Conservation (phyloP, 2,888 invertebrate genomes). For the Seira sanloemensis region DNA sequence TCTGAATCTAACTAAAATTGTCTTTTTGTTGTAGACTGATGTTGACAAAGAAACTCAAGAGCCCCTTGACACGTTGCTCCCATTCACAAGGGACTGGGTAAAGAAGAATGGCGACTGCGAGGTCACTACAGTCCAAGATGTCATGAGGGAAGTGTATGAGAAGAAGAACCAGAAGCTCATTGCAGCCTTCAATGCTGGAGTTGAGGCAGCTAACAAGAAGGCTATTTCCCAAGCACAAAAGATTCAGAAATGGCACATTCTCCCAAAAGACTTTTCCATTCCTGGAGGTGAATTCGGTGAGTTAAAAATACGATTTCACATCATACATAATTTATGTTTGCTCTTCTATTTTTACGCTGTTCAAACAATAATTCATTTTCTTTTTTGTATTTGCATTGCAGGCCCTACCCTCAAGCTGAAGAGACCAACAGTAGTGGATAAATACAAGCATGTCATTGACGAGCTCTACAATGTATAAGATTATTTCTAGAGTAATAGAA, state of each 20-base stretch:
- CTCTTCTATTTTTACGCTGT: neutral
- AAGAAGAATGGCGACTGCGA: conserved; percentile 82
- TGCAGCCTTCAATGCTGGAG: conserved; percentile 87
- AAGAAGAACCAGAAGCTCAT: conserved; percentile 78
- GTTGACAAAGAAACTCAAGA: conserved; percentile 84
- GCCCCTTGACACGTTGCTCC: conserved; percentile 83
- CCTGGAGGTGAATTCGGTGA: conserved; percentile 91
- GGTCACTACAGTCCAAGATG: conserved; percentile 84
- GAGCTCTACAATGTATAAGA: conserved; percentile 60
- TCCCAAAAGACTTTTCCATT: conserved; percentile 91
- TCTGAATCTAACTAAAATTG: no score
- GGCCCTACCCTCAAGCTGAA: conserved; percentile 93
- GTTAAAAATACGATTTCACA: conserved; percentile 62
- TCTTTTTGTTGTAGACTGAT: conserved; percentile 81
- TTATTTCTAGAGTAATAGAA: conserved; percentile 38
- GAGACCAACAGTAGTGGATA: conserved; percentile 85
- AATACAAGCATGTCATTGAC: conserved; percentile 80
- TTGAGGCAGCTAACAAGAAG: conserved; percentile 85
- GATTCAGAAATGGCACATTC: conserved; percentile 90
- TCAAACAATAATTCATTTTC: neutral
- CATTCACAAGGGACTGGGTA: conserved; percentile 82
- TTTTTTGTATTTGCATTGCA: conserved; percentile 75
- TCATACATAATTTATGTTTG: neutral
- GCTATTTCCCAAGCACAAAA: conserved; percentile 92
- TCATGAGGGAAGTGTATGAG: conserved; percentile 81